These are phyloP conservation scores for Actinia equina DNA, from an alignment of 64 coral and sea anemone species.

Conservation along the genomic window DNA sequence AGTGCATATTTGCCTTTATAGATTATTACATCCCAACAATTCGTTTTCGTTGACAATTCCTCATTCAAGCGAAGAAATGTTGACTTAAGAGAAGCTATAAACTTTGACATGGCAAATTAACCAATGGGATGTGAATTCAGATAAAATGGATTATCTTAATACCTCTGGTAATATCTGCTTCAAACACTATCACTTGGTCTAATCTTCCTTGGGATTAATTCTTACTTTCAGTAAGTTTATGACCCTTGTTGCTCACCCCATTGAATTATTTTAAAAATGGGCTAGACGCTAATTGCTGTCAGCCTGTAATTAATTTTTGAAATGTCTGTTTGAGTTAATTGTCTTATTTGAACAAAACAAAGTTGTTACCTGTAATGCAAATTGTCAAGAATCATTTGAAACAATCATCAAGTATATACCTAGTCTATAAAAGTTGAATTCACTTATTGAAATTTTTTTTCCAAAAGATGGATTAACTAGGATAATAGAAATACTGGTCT, in stretches of 20 bases:
- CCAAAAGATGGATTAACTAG: background rate
- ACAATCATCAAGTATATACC: background rate
- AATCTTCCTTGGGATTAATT: background rate
- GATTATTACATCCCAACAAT: too few species aligned
- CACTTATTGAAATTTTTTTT: background rate
- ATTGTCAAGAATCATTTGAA: background rate
- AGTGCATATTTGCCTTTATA: too few species aligned
- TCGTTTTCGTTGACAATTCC: background rate
- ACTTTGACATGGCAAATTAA: background rate
- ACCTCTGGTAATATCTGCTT: background rate
- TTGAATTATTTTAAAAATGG: background rate
- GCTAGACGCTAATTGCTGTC: background rate
- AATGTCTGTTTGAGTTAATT: background rate
- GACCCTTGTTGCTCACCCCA: background rate
- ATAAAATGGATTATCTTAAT: background rate
- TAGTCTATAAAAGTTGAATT: background rate
- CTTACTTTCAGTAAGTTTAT: background rate
- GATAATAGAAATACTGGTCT: background rate
- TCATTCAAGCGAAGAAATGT: background rate
- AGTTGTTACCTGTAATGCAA: background rate
- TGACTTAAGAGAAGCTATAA: background rate
- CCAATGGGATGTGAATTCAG: too few species aligned
- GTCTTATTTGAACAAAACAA: background rate
- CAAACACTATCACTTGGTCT: background rate
- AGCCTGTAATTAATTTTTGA: background rate